Percentiles rank a stretch among this genome's conserved stretches.
Evolutionary conservation across 2,888 invertebrate genomes (phyloP).

Genomic region (Acrocera orbiculus): DNA sequence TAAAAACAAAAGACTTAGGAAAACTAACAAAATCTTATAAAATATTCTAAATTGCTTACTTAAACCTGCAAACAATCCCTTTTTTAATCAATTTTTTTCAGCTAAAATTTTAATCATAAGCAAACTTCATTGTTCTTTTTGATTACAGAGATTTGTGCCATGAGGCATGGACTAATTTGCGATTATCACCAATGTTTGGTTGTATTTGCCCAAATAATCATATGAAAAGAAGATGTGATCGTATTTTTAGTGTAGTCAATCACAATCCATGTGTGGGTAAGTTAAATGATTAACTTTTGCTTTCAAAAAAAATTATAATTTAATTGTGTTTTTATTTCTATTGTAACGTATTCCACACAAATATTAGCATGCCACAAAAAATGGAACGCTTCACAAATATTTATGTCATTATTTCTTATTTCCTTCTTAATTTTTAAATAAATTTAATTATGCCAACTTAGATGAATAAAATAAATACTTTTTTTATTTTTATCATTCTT

Average conservation of each 20-base stretch:
- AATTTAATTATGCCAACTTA: too few species aligned
- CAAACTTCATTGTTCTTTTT: not conserved
- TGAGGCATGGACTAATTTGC: slow-evolving; percentile 72
- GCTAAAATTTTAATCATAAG: not conserved
- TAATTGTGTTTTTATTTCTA: too few species aligned
- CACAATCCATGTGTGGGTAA: slow-evolving; percentile 90
- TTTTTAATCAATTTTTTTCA: not conserved
- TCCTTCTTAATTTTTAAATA: too few species aligned
- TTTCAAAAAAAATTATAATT: too few species aligned
- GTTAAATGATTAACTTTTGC: slow-evolving; percentile 21
- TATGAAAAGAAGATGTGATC: slow-evolving; percentile 73
- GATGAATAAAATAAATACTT: too few species aligned
- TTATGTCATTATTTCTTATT: too few species aligned
- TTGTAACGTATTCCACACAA: too few species aligned
- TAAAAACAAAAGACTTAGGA: not conserved
- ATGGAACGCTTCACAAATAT: too few species aligned
- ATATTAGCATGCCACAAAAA: too few species aligned
- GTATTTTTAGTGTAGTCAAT: slow-evolving; percentile 76
- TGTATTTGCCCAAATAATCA: slow-evolving; percentile 84
- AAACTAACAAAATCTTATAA: not conserved
- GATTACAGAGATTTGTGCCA: slow-evolving; percentile 59
- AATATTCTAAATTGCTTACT: too few species aligned
- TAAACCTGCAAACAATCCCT: not conserved
- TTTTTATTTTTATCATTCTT: too few species aligned
- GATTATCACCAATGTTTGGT: slow-evolving; percentile 77